Percentiles rank a stretch among this genome's conserved stretches.
Conservation (phyloP, 1,140 invertebrate species). For the Melitaea cinxia region DNA sequence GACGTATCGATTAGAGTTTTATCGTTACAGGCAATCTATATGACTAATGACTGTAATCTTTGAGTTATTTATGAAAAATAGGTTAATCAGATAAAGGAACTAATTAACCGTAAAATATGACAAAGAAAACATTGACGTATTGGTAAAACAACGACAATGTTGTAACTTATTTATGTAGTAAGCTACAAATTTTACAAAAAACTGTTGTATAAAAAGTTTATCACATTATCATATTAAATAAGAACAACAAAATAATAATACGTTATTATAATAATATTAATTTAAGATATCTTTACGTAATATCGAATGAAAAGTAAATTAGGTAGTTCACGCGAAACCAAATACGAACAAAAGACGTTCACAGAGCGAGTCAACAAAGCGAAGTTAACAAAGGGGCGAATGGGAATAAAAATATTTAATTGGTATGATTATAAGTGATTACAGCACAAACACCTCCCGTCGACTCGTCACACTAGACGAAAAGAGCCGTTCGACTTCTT, state of each 20-base stretch:
- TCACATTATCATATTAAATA: background rate
- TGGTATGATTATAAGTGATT: conserved; percentile 74
- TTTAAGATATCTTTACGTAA: background rate
- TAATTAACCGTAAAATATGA: background rate
- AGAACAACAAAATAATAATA: background rate
- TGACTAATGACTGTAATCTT: conserved; percentile 46
- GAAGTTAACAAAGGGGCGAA: conserved; percentile 60
- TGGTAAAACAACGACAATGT: background rate
- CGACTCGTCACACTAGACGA: conserved; percentile 49
- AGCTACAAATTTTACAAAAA: background rate
- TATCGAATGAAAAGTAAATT: conserved; percentile 33
- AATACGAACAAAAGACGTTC: conserved; percentile 56
- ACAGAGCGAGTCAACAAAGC: conserved; percentile 63
- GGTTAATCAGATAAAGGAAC: conserved; percentile 1
- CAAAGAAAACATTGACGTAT: background rate
- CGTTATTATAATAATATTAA: background rate
- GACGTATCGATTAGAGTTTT: conserved; percentile 47
- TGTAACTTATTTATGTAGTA: too few species aligned
- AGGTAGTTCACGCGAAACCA: conserved; percentile 33
- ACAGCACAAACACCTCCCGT: conserved; percentile 72
- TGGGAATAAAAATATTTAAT: conserved; percentile 79
- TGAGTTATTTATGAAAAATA: conserved; percentile 19
- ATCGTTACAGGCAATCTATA: conserved; percentile 49
- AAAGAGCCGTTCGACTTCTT: conserved; percentile 20
- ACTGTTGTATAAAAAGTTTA: background rate